Conservation (phyloP, 2,888 invertebrate genomes). For the Lissocephala sabroskyi region DNA sequence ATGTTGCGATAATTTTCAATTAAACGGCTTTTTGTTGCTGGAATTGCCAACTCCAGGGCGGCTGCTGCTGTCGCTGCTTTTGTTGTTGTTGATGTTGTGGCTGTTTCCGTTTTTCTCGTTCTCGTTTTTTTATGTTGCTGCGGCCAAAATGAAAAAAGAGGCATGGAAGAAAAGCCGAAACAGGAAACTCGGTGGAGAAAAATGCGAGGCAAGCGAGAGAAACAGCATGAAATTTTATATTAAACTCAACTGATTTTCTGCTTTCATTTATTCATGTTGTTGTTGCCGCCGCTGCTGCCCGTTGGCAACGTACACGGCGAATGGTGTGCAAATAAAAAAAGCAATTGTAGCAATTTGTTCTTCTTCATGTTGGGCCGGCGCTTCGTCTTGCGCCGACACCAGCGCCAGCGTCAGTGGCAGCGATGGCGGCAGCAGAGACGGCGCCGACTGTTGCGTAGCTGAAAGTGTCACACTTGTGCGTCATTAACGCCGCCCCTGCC, state of each 20-base stretch:
- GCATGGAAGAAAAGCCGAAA: constrained; percentile 15
- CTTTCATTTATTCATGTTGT: constrained; percentile 64
- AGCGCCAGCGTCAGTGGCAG: constrained; percentile 9
- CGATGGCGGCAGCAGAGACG: neutral
- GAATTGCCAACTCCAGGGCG: neutral
- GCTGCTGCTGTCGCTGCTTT: constrained; percentile 6
- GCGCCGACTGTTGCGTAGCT: constrained; percentile 7
- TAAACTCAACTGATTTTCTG: constrained; percentile 66
- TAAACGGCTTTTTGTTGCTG: constrained; percentile 50
- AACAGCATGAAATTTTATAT: constrained; percentile 62
- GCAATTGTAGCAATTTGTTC: constrained; percentile 54
- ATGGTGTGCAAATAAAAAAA: constrained; percentile 24
- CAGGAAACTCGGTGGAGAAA: constrained; percentile 5
- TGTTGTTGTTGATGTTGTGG: constrained; percentile 17
- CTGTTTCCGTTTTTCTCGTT: no score
- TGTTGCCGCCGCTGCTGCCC: constrained; percentile 18
- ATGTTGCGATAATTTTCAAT: constrained; percentile 72
- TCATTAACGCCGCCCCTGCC: constrained; percentile 61
- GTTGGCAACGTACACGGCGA: constrained; percentile 8
- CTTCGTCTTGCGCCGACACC: no score
- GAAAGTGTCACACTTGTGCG: constrained; percentile 68
- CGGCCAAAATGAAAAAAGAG: constrained; percentile 16
- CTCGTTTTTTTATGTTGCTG: no score
- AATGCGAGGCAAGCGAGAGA: constrained; percentile 13
- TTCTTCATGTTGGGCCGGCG: constrained; percentile 46